Evolutionary conservation across 1,140 invertebrate genomes (phyloP), one percentile per base, ranked within the genome.

Genomic region (Globodera ellingtonae): DNA sequence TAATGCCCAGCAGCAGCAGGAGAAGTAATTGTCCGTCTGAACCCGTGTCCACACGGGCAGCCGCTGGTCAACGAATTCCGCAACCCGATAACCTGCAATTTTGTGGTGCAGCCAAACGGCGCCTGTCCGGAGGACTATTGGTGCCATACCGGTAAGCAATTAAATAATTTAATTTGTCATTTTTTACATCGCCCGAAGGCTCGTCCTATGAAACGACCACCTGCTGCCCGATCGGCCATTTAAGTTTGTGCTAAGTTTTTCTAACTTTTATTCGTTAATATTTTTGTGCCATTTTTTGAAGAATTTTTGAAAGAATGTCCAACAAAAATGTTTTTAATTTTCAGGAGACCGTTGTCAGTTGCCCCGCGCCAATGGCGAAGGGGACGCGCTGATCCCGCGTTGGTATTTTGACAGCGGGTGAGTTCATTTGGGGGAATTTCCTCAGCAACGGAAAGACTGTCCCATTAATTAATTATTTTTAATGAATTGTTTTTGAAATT

Each of bases 31-130:
- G 62, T 56, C 18, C 73, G 77, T 7, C 46, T 72, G 44, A 88
- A 88, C 76, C 87, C 87, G 21, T 88, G 87, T 77, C 80, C 84
- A n/a, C 56, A 79, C n/a, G 88, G 86, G 3, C 75, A 80, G 47
- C 88, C 87, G 48, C 80, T 88, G 15, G 79, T 82, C 15, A 88
- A 88, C 75, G 85, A 84, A 65, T 88, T 85, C 79, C 81, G 83
- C 72, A 82, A 82, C 66, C 86, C 88, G 48, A 79, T 88, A 70
- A 84, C 88, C 9, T 88, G 87, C 78, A 88, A 89, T 79, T 88
- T 89, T 73, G 73, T 85, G 66, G 82, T 88, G 48, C 75, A 83
- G 72, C 88, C 88, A 47, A 88, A 89, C 78, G 87, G 88, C 1
- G 87, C 86, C 18, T 89, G 87, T 78, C 87, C 87, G 8, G 84